Evolutionary conservation across 2,888 invertebrate genomes (phyloP).

Genomic region (Drosophila prolongata): DNA sequence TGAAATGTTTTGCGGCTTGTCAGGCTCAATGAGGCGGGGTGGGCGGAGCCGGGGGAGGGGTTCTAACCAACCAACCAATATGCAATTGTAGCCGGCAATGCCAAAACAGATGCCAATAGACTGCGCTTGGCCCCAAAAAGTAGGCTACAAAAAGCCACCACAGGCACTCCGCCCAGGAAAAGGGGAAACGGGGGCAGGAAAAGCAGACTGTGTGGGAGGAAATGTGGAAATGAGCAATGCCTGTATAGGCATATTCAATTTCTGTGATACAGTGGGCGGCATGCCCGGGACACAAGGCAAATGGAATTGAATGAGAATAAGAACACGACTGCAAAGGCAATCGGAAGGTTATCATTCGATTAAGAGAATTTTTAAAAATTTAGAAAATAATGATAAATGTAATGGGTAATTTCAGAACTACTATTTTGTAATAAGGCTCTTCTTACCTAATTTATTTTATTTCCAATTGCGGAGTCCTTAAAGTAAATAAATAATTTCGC

Average conservation of each 20-base stretch:
- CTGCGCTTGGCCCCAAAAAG: conserved; percentile 24
- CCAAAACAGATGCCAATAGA: conserved; percentile 43
- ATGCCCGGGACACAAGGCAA: not conserved
- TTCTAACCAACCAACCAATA: conserved; percentile 63
- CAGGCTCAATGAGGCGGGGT: conserved; percentile 46
- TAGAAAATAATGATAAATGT: too few species aligned
- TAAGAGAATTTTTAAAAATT: too few species aligned
- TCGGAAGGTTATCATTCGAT: too few species aligned
- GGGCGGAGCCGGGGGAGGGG: conserved; percentile 9
- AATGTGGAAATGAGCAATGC: conserved; percentile 47
- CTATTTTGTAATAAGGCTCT: too few species aligned
- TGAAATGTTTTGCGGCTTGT: conserved; percentile 69
- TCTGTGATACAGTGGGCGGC: conserved; percentile 33
- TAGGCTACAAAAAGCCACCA: conserved; percentile 28
- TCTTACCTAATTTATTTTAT: too few species aligned
- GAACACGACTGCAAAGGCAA: too few species aligned
- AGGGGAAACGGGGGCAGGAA: conserved; percentile 2
- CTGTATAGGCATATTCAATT: conserved; percentile 50
- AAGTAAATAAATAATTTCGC: too few species aligned
- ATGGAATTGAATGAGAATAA: too few species aligned
- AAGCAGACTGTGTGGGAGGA: conserved; percentile 27
- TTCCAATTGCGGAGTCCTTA: too few species aligned
- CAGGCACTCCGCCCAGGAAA: conserved; percentile 6
- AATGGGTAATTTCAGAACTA: too few species aligned
- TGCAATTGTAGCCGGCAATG: conserved; percentile 57